Evolutionary conservation across 2,888 invertebrate genomes (phyloP).

Genomic region (Teinopalpus imperialis): DNA sequence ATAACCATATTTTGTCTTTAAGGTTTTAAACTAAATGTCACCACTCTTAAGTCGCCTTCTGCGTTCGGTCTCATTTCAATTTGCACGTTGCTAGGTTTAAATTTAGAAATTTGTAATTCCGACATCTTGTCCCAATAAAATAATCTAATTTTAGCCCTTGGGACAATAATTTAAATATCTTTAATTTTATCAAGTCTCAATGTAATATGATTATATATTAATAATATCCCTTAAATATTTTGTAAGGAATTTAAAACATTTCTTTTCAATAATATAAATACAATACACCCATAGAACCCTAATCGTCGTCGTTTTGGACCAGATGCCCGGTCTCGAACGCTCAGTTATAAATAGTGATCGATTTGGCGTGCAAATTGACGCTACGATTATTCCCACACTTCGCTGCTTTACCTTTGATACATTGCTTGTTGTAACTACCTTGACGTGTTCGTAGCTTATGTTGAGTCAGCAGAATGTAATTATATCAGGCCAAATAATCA

Average conservation of each 20-base stretch:
- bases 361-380: conserved; percentile 67
- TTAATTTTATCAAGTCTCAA: background rate
- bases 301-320: conserved; percentile 1
- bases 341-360: conserved; percentile 69
- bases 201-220: too few relatives aligned
- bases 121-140: background rate
- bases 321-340: conserved; percentile 10
- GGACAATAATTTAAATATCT: conserved; percentile 6
- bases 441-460: conserved; percentile 4
- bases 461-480: too few relatives aligned
- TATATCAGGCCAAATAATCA: too few relatives aligned
- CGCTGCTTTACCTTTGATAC: conserved; percentile 29
- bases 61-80: conserved; percentile 12
- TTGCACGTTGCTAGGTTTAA: conserved; percentile 15
- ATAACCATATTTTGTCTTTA: conserved; percentile 1
- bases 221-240: too few relatives aligned
- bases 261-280: too few relatives aligned
- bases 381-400: conserved; percentile 42
- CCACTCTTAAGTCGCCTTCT: conserved; percentile 1
- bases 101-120: conserved; percentile 7
- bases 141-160: background rate
- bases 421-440: conserved; percentile 25
- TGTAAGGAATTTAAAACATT: too few relatives aligned
- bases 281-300: too few relatives aligned
- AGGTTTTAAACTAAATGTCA: conserved; percentile 5